A percentile compares a stretch with the other conserved stretches of the same genome.
Evolutionary conservation across 2,888 invertebrate species (phyloP).

Genomic region (Charanyca ferruginea): DNA sequence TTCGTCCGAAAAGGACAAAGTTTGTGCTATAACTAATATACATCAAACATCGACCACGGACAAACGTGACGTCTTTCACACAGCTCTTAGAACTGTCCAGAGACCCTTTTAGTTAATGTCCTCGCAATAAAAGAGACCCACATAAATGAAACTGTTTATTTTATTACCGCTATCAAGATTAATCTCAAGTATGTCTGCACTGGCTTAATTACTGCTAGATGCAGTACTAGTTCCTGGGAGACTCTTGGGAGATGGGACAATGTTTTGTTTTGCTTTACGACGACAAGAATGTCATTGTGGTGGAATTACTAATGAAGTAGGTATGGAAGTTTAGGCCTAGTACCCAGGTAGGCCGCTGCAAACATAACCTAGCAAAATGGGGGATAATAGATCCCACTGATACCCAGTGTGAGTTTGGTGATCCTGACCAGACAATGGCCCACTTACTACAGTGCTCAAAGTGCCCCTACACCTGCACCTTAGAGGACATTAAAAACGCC

Average conservation of each 20-base stretch:
- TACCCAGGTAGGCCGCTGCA: too few species aligned
- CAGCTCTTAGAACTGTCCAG: constrained; percentile 6
- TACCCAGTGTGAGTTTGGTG: too few species aligned
- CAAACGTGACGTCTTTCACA: constrained; percentile 14
- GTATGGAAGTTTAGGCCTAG: too few species aligned
- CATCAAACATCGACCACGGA: constrained; percentile 13
- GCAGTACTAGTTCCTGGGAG: constrained; percentile 12
- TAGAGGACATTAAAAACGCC: too few species aligned
- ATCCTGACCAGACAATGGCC: too few species aligned
- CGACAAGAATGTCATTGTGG: too few species aligned
- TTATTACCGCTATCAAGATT: constrained; percentile 49
- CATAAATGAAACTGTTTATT: constrained; percentile 49
- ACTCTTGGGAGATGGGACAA: neutral
- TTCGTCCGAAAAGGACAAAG: constrained; percentile 21
- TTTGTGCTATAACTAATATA: constrained; percentile 24
- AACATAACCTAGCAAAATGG: too few species aligned
- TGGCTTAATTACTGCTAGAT: constrained; percentile 38
- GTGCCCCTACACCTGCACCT: too few species aligned
- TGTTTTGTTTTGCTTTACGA: constrained; percentile 14
- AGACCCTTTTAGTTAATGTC: constrained; percentile 41
- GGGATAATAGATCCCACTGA: too few species aligned
- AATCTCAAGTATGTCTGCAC: constrained; percentile 18
- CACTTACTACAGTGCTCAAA: too few species aligned
- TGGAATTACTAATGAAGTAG: too few species aligned
- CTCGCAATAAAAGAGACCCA: constrained; percentile 47